A percentile compares a stretch with the other conserved stretches of the same genome.
These are phyloP conservation scores for Euplexia lucipara DNA, from an alignment of 2,888 invertebrate species.

Conservation along the genomic window DNA sequence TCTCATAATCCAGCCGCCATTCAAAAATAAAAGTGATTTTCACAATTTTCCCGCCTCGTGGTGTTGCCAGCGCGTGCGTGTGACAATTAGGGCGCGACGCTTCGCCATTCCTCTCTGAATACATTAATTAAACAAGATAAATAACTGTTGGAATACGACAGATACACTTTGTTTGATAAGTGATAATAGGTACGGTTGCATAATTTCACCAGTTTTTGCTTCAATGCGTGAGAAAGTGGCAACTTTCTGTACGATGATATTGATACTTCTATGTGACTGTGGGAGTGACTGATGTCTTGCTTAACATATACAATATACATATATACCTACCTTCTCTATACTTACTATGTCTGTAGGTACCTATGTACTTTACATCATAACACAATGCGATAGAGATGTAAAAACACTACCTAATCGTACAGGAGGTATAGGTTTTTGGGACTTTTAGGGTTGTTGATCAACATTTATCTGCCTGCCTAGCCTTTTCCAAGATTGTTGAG, in stretches of 20 bases:
- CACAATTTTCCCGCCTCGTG: slow-evolving; percentile 54
- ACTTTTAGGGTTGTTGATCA: too few relatives aligned
- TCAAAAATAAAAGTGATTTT: slow-evolving; percentile 61
- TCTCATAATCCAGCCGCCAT: slow-evolving; percentile 17
- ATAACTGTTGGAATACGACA: slow-evolving; percentile 61
- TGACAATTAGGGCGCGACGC: slow-evolving; percentile 80
- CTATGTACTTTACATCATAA: too few relatives aligned
- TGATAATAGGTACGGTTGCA: slow-evolving; percentile 40
- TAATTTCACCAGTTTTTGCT: slow-evolving; percentile 58
- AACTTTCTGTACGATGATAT: slow-evolving; percentile 49
- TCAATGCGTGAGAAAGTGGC: slow-evolving; percentile 55
- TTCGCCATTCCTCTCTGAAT: slow-evolving; percentile 61
- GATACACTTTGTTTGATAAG: slow-evolving; percentile 55
- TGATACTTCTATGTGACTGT: slow-evolving; percentile 36
- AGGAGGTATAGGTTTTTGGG: too few relatives aligned
- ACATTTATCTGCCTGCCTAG: too few relatives aligned
- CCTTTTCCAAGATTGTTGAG: too few relatives aligned
- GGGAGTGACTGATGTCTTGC: slow-evolving; percentile 36
- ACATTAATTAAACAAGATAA: slow-evolving; percentile 68
- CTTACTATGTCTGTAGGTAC: background rate
- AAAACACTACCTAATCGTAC: too few relatives aligned
- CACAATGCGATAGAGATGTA: background rate
- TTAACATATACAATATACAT: background rate
- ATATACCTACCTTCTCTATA: too few relatives aligned
- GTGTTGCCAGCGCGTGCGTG: slow-evolving; percentile 61